Conservation (phyloP, 2,113 vertebrate species). For the Bos taurus region DNA sequence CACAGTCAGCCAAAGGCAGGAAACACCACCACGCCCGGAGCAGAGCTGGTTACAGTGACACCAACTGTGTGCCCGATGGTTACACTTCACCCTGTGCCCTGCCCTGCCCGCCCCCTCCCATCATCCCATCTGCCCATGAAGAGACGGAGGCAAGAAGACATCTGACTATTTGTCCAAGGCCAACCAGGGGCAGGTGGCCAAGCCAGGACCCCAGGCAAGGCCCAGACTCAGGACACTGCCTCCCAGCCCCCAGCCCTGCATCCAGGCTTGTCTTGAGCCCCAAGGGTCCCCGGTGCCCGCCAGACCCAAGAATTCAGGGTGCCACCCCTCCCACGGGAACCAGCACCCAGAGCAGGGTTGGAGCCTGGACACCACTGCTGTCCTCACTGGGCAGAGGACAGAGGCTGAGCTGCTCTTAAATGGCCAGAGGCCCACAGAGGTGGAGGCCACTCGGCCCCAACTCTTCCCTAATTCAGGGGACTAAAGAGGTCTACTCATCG, state of each 20-base stretch:
- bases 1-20: not conserved
- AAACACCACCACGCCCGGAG: fast-evolving
- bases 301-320: too few relatives aligned
- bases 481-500: too few relatives aligned
- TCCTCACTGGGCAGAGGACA: fast-evolving
- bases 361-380: fast-evolving
- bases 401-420: not conserved
- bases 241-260: not conserved
- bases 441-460: not conserved
- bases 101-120: fast-evolving
- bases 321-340: too few relatives aligned
- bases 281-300: too few relatives aligned
- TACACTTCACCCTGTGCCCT: fast-evolving
- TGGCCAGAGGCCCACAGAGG: not conserved
- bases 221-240: fast-evolving
- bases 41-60: not conserved
- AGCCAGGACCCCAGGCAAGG: not conserved
- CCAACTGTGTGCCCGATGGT: fast-evolving
- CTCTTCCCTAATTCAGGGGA: too few relatives aligned
- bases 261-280: too few relatives aligned
- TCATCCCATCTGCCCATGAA: fast-evolving
- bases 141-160: not conserved
- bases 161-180: not conserved
- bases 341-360: fast-evolving
- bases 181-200: not conserved